Percentiles rank a stretch among this genome's conserved stretches.
Evolutionary conservation across 2,888 invertebrate genomes (phyloP).

Genomic region (Campoletis raptor): DNA sequence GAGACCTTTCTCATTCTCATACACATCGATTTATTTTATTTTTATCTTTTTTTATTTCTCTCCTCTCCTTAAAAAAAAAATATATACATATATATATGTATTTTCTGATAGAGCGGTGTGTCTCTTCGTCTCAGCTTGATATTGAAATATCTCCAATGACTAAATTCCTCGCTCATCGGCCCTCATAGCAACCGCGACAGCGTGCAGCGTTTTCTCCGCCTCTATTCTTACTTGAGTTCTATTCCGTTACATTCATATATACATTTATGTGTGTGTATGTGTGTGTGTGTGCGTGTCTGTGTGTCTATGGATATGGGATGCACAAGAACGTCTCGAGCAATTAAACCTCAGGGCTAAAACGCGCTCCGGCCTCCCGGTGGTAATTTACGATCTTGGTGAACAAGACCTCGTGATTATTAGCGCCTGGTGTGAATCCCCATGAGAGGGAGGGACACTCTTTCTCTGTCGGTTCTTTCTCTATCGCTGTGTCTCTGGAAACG

Average conservation of each 20-base stretch:
- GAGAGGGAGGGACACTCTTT: slow-evolving; percentile 37
- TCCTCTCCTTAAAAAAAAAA: neutral
- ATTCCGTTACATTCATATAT: slow-evolving; percentile 25
- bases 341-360: slow-evolving; percentile 68
- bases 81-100: slow-evolving; percentile 23
- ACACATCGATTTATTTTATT: slow-evolving; percentile 43
- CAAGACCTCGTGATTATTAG: slow-evolving; percentile 74
- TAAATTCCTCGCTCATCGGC: slow-evolving; percentile 54
- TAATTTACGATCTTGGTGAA: slow-evolving; percentile 72
- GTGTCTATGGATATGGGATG: slow-evolving; percentile 12
- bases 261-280: neutral
- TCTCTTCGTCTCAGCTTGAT: slow-evolving; percentile 44
- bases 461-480: neutral
- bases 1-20: slow-evolving; percentile 49
- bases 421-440: slow-evolving; percentile 71
- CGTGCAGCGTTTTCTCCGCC: slow-evolving; percentile 59
- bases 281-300: neutral
- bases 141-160: slow-evolving; percentile 65
- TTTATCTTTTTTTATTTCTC: neutral
- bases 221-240: slow-evolving; percentile 51
- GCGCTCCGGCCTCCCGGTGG: slow-evolving; percentile 67
- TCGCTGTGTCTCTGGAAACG: no score
- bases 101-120: neutral
- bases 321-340: slow-evolving; percentile 64
- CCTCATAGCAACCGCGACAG: slow-evolving; percentile 51